A percentile compares a stretch with the other conserved stretches of the same genome.
Conservation (phyloP, 2,888 invertebrate genomes). For the Acholoe squamosa region DNA sequence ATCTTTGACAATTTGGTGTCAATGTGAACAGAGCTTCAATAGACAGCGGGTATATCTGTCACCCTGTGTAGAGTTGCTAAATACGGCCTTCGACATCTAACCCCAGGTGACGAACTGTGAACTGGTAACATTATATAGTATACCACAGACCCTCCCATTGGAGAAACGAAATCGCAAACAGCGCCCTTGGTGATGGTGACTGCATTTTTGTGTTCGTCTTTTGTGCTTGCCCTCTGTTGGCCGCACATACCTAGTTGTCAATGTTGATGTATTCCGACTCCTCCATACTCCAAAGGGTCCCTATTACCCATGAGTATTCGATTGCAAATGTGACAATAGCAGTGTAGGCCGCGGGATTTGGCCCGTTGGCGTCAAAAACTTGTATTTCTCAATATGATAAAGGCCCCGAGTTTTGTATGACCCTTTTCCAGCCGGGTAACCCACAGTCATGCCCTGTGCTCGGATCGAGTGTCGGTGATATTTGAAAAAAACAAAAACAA, state of each 20-base stretch:
- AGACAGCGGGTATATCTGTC: background rate
- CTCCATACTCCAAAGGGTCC: background rate
- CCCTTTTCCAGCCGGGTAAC: background rate
- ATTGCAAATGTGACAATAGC: slow-evolving; percentile 47
- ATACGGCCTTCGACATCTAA: background rate
- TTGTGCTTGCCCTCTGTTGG: background rate
- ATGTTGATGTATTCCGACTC: slow-evolving; percentile 28
- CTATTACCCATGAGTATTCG: slow-evolving; percentile 43
- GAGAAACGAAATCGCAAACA: background rate
- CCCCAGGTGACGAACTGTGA: background rate
- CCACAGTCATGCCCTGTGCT: background rate
- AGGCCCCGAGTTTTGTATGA: slow-evolving; percentile 11
- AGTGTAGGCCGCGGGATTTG: background rate
- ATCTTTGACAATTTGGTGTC: no score
- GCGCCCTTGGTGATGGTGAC: background rate
- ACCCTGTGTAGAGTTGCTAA: slow-evolving; percentile 3
- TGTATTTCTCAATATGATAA: slow-evolving; percentile 33
- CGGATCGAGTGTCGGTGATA: background rate
- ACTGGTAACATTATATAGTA: slow-evolving; percentile 23
- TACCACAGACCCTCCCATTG: slow-evolving; percentile 9
- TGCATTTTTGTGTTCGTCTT: slow-evolving; percentile 3
- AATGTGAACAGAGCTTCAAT: no score
- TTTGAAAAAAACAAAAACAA: background rate
- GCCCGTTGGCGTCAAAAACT: background rate
- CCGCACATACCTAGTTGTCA: slow-evolving; percentile 29